Base-by-base conservation (phyloP, 2,888 invertebrate genomes). In the Erpobdella octoculata region DNA sequence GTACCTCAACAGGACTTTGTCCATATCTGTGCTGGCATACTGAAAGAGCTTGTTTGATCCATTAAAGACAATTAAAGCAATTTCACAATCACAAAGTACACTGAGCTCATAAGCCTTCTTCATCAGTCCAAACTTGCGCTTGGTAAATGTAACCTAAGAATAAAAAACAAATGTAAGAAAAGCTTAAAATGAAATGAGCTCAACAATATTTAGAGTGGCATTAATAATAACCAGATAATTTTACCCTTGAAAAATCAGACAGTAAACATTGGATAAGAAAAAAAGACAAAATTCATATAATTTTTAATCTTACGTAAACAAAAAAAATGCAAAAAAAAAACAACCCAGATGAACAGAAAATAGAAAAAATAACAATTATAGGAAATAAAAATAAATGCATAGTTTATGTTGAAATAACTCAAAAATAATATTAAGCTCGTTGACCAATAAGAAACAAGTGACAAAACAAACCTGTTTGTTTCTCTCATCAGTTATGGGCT, bases 21-120 rank as follows among this genome's bases (percentile, higher is more conserved):
- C 98, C 97, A 98, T 99, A 85, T 99, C 97, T 77, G 97, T 97
- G 86, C 93, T 93, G 79, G 96, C 97, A 67, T 76, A 77, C 73
- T 87, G 87, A 79, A 87, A 87, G 79, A 98, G 88, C 87, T 96
- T 96, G 88, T 97, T 97, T 86, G 93, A 93, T 81, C 93, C 93
- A 86, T 96, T 97, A 88, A 98, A 99, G 85, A 99, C 98, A 85
- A 98, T 99, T 79, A 99, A 89, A 36, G 98, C 98, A 76, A 98
- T 99, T 86, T 98, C 98, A 85, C 98, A 98, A 86, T 98, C 98
- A 85, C 98, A 98, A 73, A 99, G 88, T 74, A 99, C 97, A 97
- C 87, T 94, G 82, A 98, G 86, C 85, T 98, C 98, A 85, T 99
- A 99, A 64, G 98, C 98, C 85, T 99, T 98, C 87, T 98, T 98